Percentiles rank a stretch among this genome's conserved stretches.
phyloP scores from a whole-genome alignment of 2,888 invertebrate genomes.

The Phlogophora meticulosa region DNA sequence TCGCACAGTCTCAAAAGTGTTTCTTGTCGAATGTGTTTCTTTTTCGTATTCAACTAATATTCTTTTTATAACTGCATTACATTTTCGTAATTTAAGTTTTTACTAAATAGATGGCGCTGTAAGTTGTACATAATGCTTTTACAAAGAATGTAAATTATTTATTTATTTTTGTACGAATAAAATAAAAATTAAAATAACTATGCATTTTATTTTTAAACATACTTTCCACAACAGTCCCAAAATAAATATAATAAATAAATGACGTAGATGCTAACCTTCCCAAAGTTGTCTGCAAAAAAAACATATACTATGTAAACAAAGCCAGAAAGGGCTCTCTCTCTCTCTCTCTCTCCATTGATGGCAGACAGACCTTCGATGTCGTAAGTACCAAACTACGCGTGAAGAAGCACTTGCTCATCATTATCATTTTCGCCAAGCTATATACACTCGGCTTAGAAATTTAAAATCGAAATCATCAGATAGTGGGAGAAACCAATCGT shows the following conservation, averaged over 20 bases:
- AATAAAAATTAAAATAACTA: slow-evolving; percentile 71
- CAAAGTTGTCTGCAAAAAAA: slow-evolving; percentile 3
- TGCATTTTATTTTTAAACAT: slow-evolving; percentile 25
- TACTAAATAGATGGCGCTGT: slow-evolving; percentile 73
- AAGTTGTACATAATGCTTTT: slow-evolving; percentile 88
- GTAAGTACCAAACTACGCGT: too few species aligned
- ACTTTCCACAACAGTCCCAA: background rate
- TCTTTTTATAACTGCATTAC: slow-evolving; percentile 35
- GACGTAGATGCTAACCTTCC: background rate
- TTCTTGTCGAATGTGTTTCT: background rate
- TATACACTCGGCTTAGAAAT: too few species aligned
- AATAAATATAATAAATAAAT: background rate
- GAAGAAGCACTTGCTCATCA: too few species aligned
- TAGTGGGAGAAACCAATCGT: too few species aligned
- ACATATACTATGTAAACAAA: too few species aligned
- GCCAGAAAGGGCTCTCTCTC: too few species aligned
- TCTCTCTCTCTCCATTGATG: too few species aligned
- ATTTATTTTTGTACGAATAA: slow-evolving; percentile 82
- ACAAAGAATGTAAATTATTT: slow-evolving; percentile 87
- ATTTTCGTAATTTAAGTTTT: slow-evolving; percentile 71
- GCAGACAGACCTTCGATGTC: too few species aligned
- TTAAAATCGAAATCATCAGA: too few species aligned
- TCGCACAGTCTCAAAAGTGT: background rate
- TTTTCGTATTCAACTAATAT: slow-evolving; percentile 6
- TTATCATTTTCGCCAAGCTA: too few species aligned